Evolutionary conservation across 2,888 invertebrate genomes (phyloP).

Genomic region (Cephus sareptanus): DNA sequence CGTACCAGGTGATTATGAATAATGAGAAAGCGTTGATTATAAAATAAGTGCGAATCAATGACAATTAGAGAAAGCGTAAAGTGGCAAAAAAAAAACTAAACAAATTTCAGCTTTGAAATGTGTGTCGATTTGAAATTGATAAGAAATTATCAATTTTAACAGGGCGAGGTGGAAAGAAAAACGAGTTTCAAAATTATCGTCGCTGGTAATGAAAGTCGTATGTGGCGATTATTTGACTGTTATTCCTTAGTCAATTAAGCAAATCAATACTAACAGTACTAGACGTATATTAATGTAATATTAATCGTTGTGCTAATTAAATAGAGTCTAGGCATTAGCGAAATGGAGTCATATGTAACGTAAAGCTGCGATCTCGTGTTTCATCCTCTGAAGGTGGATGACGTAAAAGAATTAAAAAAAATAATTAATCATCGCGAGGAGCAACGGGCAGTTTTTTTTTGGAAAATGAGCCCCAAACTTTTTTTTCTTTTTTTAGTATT

Average conservation of each 20-base stretch:
- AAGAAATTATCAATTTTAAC: not conserved
- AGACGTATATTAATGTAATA: not conserved
- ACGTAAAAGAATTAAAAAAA: not conserved
- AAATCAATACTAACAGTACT: not conserved
- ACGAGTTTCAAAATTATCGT: not conserved
- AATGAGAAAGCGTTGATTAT: not conserved
- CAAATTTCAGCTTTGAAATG: too few relatives aligned
- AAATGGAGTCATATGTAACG: not conserved
- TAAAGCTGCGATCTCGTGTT: not conserved
- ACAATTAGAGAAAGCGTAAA: not conserved
- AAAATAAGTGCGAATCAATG: not conserved
- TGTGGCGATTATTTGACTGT: not conserved
- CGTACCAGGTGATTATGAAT: not conserved
- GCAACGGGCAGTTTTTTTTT: not conserved
- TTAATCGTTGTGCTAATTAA: not conserved
- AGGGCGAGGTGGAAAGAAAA: not conserved
- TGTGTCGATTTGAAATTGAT: not conserved
- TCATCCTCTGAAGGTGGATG: not conserved
- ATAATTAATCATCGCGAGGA: not conserved
- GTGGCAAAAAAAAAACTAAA: not conserved
- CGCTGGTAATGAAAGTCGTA: not conserved
- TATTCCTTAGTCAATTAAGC: not conserved
- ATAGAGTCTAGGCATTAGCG: not conserved
- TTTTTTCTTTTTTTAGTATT: not conserved
- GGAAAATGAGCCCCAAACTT: not conserved